Evolutionary conservation across 92 coral and sea anemone species (phyloP).

Genomic region (Montipora capitata): DNA sequence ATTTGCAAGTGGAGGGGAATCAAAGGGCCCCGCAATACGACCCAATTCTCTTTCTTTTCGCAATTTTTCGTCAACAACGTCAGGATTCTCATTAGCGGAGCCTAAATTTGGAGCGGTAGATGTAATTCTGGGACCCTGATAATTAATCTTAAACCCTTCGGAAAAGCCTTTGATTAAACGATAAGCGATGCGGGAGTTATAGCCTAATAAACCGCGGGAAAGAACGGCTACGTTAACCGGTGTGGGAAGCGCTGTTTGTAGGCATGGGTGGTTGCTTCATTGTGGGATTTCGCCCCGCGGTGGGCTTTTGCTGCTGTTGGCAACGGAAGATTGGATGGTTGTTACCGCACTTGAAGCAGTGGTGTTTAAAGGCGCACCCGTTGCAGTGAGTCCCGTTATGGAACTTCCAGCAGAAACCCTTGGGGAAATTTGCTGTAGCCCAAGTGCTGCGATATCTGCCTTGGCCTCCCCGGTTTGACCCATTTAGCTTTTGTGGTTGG

Average conservation of each 20-base stretch:
- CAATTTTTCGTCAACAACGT: conserved; percentile 45
- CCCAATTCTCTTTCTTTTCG: conserved; percentile 39
- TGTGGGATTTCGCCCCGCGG: too few relatives aligned
- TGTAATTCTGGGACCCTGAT: conserved; percentile 22
- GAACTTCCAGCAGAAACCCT: conserved; percentile 25
- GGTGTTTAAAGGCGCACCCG: conserved; percentile 37
- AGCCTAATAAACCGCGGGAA: conserved; percentile 5
- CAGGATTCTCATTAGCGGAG: conserved; percentile 49
- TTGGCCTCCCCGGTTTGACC: too few relatives aligned
- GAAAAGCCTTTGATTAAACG: conserved; percentile 39
- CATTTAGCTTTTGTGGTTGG: too few relatives aligned
- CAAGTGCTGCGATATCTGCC: too few relatives aligned
- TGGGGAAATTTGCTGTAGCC: not conserved
- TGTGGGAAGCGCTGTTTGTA: conserved; percentile 40
- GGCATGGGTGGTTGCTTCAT: not conserved
- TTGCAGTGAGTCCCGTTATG: conserved; percentile 13
- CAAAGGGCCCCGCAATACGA: conserved; percentile 65
- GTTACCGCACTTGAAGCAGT: conserved; percentile 23
- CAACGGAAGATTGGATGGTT: conserved; percentile 20
- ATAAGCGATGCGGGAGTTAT: not conserved
- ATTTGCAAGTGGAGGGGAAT: conserved; percentile 46
- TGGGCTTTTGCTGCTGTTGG: not conserved
- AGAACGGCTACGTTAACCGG: conserved; percentile 37
- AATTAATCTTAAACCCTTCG: conserved; percentile 40
- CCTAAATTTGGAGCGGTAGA: conserved; percentile 19